phyloP scores from a whole-genome alignment of 2,113 vertebrate genomes.

The Dolichotis patagonum region DNA sequence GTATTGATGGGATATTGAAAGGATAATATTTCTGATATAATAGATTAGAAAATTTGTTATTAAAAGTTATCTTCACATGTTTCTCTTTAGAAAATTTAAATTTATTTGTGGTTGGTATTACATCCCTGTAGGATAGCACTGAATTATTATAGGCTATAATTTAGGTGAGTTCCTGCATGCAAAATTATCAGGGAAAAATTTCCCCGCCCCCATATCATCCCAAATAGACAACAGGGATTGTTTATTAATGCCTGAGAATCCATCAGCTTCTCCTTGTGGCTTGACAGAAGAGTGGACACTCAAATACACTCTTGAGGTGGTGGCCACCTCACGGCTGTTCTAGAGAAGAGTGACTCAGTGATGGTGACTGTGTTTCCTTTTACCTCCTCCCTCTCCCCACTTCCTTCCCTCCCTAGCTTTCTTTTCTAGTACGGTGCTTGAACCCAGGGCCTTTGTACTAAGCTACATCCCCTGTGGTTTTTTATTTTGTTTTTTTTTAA shows the following conservation, averaged over 20 bases:
- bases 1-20: not conserved
- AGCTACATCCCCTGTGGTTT: not conserved
- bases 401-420: not conserved
- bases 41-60: not conserved
- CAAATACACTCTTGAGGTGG: not conserved
- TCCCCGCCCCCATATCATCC: not conserved
- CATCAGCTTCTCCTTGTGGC: not conserved
- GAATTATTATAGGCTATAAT: not conserved
- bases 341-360: not conserved
- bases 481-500: not conserved
- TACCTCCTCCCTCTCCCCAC: not conserved
- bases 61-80: not conserved
- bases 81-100: constrained; percentile 56
- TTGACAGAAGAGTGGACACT: not conserved
- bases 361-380: not conserved
- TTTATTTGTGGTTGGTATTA: not conserved
- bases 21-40: constrained; percentile 34
- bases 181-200: not conserved
- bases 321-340: not conserved
- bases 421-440: not conserved
- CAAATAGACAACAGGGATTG: not conserved
- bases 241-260: constrained; percentile 1
- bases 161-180: not conserved
- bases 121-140: constrained; percentile 30
- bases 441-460: not conserved